Evolutionary conservation across 1,140 invertebrate genomes (phyloP).

Genomic region (Drosophila busckii): DNA sequence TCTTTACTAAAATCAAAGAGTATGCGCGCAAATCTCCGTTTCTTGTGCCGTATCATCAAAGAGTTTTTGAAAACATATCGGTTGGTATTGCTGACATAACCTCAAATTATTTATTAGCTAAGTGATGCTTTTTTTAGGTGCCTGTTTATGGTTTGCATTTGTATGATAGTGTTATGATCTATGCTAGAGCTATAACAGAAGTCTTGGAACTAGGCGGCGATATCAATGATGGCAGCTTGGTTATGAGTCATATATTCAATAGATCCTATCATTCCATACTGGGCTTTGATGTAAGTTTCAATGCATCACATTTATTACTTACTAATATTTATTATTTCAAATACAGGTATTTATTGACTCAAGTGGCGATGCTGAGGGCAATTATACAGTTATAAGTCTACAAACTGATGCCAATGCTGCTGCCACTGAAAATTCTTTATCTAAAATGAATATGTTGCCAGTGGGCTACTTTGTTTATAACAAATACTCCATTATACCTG

Average conservation of each 20-base stretch:
- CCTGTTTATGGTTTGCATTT: slow-evolving; percentile 91
- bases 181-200: slow-evolving; percentile 88
- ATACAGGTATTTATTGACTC: slow-evolving; percentile 88
- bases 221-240: slow-evolving; percentile 85
- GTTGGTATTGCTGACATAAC: slow-evolving; percentile 68
- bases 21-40: slow-evolving; percentile 85
- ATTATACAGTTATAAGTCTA: slow-evolving; percentile 91
- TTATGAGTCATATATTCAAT: slow-evolving; percentile 85
- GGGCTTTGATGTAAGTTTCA: slow-evolving; percentile 86
- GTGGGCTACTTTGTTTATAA: slow-evolving; percentile 86
- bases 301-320: not conserved
- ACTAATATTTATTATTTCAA: not conserved
- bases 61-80: slow-evolving; percentile 84
- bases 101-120: too few relatives aligned
- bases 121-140: slow-evolving; percentile 82
- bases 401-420: slow-evolving; percentile 80
- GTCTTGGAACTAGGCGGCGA: slow-evolving; percentile 84
- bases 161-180: slow-evolving; percentile 93
- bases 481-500: slow-evolving; percentile 80
- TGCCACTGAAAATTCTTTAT: slow-evolving; percentile 48
- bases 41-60: slow-evolving; percentile 86
- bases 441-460: slow-evolving; percentile 82
- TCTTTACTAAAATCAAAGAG: slow-evolving; percentile 84
- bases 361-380: slow-evolving; percentile 94
- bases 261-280: slow-evolving; percentile 87